Evolutionary conservation across 2,113 vertebrate species (phyloP).

Genomic region (Casuarius casuarius): DNA sequence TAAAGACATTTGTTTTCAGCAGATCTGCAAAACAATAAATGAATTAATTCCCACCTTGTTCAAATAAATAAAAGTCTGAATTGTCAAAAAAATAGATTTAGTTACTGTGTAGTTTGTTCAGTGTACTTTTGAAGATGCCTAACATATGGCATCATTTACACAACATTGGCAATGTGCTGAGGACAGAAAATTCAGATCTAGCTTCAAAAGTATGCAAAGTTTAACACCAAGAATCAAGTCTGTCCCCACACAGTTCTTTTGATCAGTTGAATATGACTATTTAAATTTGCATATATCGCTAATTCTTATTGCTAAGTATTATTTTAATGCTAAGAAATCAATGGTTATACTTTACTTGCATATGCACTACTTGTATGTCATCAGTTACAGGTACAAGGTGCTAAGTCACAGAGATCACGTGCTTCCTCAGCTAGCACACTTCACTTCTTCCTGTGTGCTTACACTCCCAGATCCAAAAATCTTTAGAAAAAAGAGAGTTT

Average conservation of each 20-base stretch:
- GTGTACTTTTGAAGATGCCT: neutral
- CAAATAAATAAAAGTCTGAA: neutral
- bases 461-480: neutral
- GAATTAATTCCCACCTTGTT: neutral
- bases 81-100: neutral
- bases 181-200: neutral
- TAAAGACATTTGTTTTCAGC: neutral
- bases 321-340: neutral
- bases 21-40: neutral
- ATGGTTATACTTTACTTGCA: neutral
- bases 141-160: neutral
- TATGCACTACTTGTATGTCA: neutral
- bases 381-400: no score
- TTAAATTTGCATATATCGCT: neutral
- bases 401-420: neutral
- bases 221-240: neutral
- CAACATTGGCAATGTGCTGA: neutral
- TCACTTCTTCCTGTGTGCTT: neutral
- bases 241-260: neutral
- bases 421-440: neutral
- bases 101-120: neutral
- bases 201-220: neutral
- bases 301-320: neutral
- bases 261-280: neutral
- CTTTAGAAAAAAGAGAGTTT: neutral